Evolutionary conservation across 2,113 vertebrate genomes (phyloP).

Genomic region (Maccullochella peelii): DNA sequence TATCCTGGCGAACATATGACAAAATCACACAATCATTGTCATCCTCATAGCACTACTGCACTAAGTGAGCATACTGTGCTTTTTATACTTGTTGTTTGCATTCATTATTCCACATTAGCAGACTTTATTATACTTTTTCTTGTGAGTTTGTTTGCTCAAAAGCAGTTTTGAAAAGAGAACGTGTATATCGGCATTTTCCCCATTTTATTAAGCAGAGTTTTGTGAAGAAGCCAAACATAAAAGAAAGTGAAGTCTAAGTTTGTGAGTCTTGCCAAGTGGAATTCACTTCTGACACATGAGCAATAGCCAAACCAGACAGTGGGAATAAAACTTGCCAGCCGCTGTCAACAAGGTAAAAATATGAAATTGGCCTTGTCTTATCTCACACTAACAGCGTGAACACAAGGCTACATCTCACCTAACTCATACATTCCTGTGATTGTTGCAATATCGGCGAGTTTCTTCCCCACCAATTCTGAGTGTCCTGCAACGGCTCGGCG

Average conservation of each 20-base stretch:
- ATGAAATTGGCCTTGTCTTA: slow-evolving; percentile 78
- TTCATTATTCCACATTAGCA: neutral
- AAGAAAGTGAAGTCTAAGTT: slow-evolving; percentile 40
- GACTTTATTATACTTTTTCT: neutral
- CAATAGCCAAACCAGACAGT: slow-evolving; percentile 43
- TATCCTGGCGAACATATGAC: neutral
- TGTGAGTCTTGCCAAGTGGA: slow-evolving; percentile 52
- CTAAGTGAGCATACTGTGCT: too few species aligned
- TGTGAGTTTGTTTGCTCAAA: neutral
- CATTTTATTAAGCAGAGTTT: slow-evolving; percentile 23
- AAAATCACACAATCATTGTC: neutral
- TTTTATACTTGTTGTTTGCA: neutral
- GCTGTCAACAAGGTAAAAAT: slow-evolving; percentile 63
- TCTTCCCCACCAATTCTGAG: slow-evolving; percentile 54
- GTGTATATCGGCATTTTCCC: neutral
- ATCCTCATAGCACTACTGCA: neutral
- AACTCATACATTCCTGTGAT: slow-evolving; percentile 66
- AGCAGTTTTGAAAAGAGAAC: neutral
- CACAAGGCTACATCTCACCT: slow-evolving; percentile 66
- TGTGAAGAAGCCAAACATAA: slow-evolving; percentile 17
- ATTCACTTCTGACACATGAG: slow-evolving; percentile 62
- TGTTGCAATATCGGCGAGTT: slow-evolving; percentile 60
- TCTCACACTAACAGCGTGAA: slow-evolving; percentile 69
- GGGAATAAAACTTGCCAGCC: slow-evolving; percentile 57
- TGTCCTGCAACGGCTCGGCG: slow-evolving; percentile 32